Evolutionary conservation across 2,888 invertebrate genomes (phyloP), one percentile per base, ranked within the genome.

Genomic region (Acanthosepion lycidas): DNA sequence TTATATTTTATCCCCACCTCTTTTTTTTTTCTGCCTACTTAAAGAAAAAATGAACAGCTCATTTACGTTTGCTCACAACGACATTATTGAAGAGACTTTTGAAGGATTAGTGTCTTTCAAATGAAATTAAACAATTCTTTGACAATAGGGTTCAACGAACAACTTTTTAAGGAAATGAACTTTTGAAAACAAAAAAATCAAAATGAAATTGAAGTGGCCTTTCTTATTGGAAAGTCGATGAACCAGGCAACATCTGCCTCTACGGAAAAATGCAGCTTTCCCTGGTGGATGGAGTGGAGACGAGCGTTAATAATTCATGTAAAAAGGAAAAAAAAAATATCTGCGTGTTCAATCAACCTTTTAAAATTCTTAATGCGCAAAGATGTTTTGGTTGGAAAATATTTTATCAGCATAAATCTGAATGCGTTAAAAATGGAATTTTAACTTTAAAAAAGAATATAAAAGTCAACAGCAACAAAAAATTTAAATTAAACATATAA

Each of bases 61-160:
- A 78, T 78, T 78, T 78, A 12, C n/a, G n/a, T 78, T 78, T 78
- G n/a, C 33, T 78, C 78, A n/a, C 33, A 33, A 78, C n/a, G 78
- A 78, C 78, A 33, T 78, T 78, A 78, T 78, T 33, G 78, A n/a
- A 33, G n/a, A 59, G 59, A 59, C 59, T 78, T 78, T 9, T 3
- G 3, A 9, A n/a, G 18, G 78, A 78, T 78, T 78, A 78, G n/a
- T 78, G 78, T 78, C 78, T 78, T 78, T 78, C 33, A 15, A 33
- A 78, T 78, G n/a, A 78, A n/a, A 78, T 78, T 78, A n/a, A 78
- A 78, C 78, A 78, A 78, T 78, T 78, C 78, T n/a, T 33, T 78
- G 78, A 78, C 78, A 78, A 78, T 78, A 78, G 78, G n/a, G 78
- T 78, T 78, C 78, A 78, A 78, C 78, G 78, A 33, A 78, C n/a